These are phyloP conservation scores for Phalanger gymnotis DNA, from an alignment of 2,797 vertebrate genomes.

Conservation along the genomic window DNA sequence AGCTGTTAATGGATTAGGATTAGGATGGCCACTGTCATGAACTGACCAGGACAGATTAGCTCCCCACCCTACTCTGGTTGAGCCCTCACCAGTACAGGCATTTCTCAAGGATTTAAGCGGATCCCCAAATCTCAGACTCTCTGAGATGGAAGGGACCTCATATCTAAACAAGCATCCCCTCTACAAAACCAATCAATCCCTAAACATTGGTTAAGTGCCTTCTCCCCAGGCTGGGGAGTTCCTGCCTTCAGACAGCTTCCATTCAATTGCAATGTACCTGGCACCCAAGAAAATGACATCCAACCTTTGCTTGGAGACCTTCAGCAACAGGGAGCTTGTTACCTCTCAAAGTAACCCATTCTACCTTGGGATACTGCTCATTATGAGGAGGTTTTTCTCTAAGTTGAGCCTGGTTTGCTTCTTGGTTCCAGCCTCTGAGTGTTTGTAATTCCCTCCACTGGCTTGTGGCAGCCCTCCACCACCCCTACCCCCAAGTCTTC, in stretches of 20 bases:
- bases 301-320: background rate
- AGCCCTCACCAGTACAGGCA: background rate
- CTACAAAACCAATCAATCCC: background rate
- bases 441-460: background rate
- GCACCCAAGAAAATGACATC: background rate
- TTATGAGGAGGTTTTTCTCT: background rate
- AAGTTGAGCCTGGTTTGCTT: background rate
- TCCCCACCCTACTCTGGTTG: background rate
- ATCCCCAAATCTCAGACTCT: background rate
- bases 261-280: background rate
- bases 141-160: background rate
- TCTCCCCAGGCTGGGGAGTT: background rate
- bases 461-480: background rate
- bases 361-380: background rate
- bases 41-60: background rate
- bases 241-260: too few species aligned
- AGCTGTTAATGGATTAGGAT: background rate
- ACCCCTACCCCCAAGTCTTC: background rate
- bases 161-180: background rate
- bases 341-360: background rate
- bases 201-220: fast-evolving
- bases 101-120: background rate
- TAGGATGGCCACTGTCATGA: background rate
- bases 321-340: background rate
- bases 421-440: background rate